phyloP scores from a whole-genome alignment of 1,140 invertebrate genomes.

The Homalodisca vitripennis region DNA sequence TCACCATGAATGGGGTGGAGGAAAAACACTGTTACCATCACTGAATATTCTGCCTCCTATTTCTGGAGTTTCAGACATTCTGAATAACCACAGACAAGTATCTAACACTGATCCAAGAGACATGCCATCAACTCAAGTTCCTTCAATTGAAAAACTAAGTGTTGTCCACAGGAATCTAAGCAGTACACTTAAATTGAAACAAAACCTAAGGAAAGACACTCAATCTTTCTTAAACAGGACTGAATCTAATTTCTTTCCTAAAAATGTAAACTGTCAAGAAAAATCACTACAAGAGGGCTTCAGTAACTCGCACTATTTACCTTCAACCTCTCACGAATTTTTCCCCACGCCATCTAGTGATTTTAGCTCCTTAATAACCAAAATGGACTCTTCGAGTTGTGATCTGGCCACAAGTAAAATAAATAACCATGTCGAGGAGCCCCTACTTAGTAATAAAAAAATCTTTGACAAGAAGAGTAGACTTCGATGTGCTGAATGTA shows the following conservation, averaged over 20 bases:
- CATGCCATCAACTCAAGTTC: background rate
- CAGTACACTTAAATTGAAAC: background rate
- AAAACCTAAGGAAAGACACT: background rate
- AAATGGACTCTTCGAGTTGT: background rate
- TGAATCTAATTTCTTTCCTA: background rate
- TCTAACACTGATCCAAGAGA: background rate
- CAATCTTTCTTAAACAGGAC: background rate
- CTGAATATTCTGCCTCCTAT: background rate
- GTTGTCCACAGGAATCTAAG: background rate
- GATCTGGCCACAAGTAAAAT: background rate
- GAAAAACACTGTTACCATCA: background rate
- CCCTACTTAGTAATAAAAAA: background rate
- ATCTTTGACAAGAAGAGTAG: constrained; percentile 28
- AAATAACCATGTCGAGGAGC: background rate
- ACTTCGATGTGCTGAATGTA: constrained; percentile 33
- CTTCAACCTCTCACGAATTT: background rate
- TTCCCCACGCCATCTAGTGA: background rate
- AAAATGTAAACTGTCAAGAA: background rate
- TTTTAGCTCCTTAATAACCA: background rate
- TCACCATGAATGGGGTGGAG: background rate
- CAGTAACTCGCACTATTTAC: background rate
- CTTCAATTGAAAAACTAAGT: background rate
- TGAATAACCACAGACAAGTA: constrained; percentile 7
- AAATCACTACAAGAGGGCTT: background rate
- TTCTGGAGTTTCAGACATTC: background rate